A percentile compares a stretch with the other conserved stretches of the same genome.
phyloP scores from a whole-genome alignment of 2,113 vertebrate species.

The Cochlearius cochlearius region DNA sequence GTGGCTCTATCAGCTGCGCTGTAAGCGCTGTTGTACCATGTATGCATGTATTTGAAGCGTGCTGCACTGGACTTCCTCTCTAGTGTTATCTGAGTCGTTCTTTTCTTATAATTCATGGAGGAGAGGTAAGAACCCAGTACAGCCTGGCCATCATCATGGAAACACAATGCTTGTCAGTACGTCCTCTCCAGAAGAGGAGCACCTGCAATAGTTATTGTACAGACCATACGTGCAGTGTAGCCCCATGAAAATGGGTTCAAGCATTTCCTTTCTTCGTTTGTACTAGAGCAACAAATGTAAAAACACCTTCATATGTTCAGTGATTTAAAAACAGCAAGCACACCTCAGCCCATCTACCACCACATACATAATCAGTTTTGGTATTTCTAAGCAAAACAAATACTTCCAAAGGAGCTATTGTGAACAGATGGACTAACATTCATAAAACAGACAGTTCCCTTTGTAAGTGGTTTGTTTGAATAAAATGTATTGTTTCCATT shows the following conservation, averaged over 20 bases:
- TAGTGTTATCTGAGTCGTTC: neutral
- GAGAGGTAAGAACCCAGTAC: neutral
- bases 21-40: too few species aligned
- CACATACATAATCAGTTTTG: neutral
- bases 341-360: neutral
- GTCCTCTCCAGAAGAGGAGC: neutral
- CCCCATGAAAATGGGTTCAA: neutral
- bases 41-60: neutral
- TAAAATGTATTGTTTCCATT: constrained; percentile 32
- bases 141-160: neutral
- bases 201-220: too few species aligned
- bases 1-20: neutral
- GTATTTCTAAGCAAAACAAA: constrained; percentile 21
- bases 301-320: neutral
- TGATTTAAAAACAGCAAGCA: neutral
- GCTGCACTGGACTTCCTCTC: neutral
- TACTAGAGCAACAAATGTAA: neutral
- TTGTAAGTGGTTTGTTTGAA: constrained; percentile 32
- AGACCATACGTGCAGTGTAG: accelerated
- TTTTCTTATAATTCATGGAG: neutral
- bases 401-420: constrained; percentile 16
- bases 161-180: accelerated
- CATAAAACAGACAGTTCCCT: constrained; percentile 27
- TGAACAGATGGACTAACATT: constrained; percentile 33
- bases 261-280: neutral